Base-by-base conservation (phyloP, 2,113 vertebrate genomes). In the Microcebus ravelobensis region DNA sequence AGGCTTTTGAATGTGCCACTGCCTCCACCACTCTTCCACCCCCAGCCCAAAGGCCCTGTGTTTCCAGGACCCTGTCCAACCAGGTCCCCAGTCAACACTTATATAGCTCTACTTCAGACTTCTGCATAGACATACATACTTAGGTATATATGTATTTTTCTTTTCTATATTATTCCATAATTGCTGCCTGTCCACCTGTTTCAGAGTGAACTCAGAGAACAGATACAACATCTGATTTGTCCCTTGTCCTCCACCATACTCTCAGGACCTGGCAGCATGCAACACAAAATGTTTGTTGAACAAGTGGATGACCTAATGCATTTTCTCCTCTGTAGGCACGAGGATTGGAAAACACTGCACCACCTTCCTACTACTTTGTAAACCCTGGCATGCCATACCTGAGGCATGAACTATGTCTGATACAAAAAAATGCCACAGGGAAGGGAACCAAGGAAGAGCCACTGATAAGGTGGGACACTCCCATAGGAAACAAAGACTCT, bases 401-500 rank as follows among this genome's bases (percentile, higher is more conserved):
- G 23, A 77, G 45, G 34, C 2, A 1, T 34, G 48, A 87, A n/a
- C 2, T 39, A 23, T 29, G 20, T 34, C n/a, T 91, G 25, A 12
- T 48, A 11, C 42, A 20, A 52, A 13, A 21, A 25, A 52, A 68
- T 6, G 34, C 50, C 6, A 3, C 31, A 61, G 74, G 45, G 20
- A 39, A 34, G 23, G 81, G 61, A 55, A 8, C n/a, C 76, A 68
- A 77, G 34, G 67, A 71, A 55, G 50, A 36, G 55, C 15, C 48
- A 61, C 71, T 3, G 1, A 25, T 7, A 3, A 3, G 36, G 42
- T 0, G 0, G 87, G 77, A 77, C 50, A 12, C 5, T 21, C 6
- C 15, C 13, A 52, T 15, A 1, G 42, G 21, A 31, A 55, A 55
- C 17, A 0, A 63, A 55, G 61, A 45, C 8, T 8, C 12, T 36